phyloP scores from a whole-genome alignment of 2,113 vertebrate genomes.

The Leptosomus discolor region DNA sequence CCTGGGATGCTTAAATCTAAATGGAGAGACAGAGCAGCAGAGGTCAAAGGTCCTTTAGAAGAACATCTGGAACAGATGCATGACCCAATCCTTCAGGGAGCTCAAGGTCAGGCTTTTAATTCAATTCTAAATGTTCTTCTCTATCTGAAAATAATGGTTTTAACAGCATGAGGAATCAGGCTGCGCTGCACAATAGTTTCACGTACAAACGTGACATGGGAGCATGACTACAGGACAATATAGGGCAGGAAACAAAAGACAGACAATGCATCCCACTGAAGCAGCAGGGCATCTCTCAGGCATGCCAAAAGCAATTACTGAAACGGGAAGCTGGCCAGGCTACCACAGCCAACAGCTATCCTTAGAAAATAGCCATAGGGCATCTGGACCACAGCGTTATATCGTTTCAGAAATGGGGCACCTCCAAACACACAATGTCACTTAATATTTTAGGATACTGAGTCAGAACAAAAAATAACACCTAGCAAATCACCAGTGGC shows the following conservation, averaged over 20 bases:
- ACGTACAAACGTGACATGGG: rapidly evolving
- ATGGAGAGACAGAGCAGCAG: background rate
- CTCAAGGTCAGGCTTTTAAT: background rate
- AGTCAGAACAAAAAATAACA: background rate
- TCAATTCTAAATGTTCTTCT: background rate
- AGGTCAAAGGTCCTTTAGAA: background rate
- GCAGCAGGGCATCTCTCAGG: background rate
- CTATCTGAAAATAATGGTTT: background rate
- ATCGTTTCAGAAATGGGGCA: background rate
- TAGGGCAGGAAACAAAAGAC: background rate
- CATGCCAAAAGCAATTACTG: background rate
- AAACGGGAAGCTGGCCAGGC: background rate
- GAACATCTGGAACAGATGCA: background rate
- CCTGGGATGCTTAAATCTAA: background rate
- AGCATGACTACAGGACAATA: background rate
- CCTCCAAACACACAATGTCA: background rate
- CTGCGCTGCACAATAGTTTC: background rate
- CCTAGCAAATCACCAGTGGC: background rate
- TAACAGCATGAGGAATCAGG: background rate
- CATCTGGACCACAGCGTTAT: background rate
- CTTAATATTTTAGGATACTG: too few relatives aligned
- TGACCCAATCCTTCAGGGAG: background rate
- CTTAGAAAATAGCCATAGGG: background rate
- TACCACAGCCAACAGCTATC: background rate
- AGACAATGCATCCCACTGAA: background rate